Conservation (phyloP, 2,888 invertebrate species). For the Ophion costatus region DNA sequence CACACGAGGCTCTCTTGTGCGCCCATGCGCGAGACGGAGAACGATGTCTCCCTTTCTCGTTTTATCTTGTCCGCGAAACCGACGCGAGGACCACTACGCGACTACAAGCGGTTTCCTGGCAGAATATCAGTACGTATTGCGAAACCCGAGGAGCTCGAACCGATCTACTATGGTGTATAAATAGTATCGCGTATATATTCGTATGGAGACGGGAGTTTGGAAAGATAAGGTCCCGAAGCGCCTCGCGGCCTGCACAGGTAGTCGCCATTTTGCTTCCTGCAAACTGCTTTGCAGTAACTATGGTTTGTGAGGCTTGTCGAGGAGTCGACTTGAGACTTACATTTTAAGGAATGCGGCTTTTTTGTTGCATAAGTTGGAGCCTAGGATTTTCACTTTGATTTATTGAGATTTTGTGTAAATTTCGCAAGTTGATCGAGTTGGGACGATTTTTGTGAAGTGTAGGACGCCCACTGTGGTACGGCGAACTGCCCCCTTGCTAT, state of each 20-base stretch:
- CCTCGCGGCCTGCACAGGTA: neutral
- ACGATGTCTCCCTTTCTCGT: constrained; percentile 25
- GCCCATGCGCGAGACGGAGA: constrained; percentile 22
- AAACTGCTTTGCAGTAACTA: neutral
- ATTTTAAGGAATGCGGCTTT: no score
- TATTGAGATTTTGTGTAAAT: no score
- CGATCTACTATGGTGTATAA: constrained; percentile 52
- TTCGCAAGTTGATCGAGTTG: no score
- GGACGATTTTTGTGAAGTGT: no score
- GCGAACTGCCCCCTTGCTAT: no score
- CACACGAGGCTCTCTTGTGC: constrained; percentile 41
- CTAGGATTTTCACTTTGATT: no score
- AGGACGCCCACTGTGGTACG: no score
- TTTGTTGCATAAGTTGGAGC: no score
- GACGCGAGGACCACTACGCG: constrained; percentile 47
- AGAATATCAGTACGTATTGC: constrained; percentile 50
- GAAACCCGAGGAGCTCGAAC: constrained; percentile 59
- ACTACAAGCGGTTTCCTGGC: constrained; percentile 61
- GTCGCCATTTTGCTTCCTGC: constrained; percentile 5
- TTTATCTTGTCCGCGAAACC: constrained; percentile 43
- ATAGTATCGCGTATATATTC: constrained; percentile 40
- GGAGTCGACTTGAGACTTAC: no score
- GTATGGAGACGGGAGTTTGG: constrained; percentile 19
- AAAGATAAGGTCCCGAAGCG: constrained; percentile 1
- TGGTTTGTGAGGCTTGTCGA: no score